These are phyloP conservation scores for Heterotis niloticus DNA, from an alignment of 2,113 vertebrate species.

Conservation along the genomic window DNA sequence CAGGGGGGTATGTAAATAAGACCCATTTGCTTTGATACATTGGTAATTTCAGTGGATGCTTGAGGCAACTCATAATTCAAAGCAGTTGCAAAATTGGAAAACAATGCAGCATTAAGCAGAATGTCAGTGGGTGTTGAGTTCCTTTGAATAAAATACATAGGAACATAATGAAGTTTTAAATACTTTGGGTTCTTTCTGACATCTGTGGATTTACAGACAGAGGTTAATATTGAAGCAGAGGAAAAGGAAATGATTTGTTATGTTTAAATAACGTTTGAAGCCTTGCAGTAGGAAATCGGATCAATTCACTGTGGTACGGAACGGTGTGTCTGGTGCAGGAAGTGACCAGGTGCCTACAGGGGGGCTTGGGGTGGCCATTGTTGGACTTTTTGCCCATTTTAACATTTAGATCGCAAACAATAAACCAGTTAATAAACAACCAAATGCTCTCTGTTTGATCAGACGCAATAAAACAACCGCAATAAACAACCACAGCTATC, in stretches of 20 bases:
- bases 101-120: conserved; percentile 47
- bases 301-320: background rate
- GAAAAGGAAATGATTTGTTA: background rate
- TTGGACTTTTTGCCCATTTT: too few species aligned
- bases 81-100: conserved; percentile 45
- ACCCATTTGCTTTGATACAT: conserved; percentile 56
- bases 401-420: too few species aligned
- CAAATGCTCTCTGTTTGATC: too few species aligned
- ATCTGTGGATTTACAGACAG: background rate
- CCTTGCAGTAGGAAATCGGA: background rate
- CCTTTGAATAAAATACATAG: background rate
- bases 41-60: conserved; percentile 46
- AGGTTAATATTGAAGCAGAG: background rate
- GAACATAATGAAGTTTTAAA: background rate
- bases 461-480: too few species aligned
- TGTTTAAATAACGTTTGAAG: background rate
- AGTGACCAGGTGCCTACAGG: background rate
- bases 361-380: too few species aligned
- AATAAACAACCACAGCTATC: too few species aligned
- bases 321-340: background rate
- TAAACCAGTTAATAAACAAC: too few species aligned
- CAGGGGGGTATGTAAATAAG: conserved; percentile 57
- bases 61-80: conserved; percentile 42
- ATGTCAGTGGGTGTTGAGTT: background rate
- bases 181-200: background rate